Conservation (phyloP, 2,888 invertebrate species). For the Drosophila paracracens region DNA sequence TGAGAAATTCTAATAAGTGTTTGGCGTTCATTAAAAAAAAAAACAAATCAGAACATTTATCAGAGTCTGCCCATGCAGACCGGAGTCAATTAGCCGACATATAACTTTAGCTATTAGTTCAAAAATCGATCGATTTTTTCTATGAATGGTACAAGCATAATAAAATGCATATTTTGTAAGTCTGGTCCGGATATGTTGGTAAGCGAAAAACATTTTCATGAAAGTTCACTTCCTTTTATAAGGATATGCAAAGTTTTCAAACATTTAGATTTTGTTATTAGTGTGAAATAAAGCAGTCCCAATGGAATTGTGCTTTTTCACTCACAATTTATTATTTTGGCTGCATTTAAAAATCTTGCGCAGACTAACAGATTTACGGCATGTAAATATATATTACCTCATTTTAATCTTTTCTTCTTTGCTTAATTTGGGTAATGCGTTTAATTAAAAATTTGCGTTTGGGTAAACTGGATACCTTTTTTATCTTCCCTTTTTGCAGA, state of each 20-base stretch:
- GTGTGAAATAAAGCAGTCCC: not conserved
- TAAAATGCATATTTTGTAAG: not conserved
- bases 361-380: slow-evolving; percentile 2
- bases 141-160: not conserved
- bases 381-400: slow-evolving; percentile 18
- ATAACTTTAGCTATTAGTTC: not conserved
- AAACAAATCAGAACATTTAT: not conserved
- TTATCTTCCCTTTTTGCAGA: not conserved
- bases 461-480: slow-evolving; percentile 56
- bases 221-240: not conserved
- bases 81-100: not conserved
- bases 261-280: not conserved
- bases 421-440: slow-evolving; percentile 67
- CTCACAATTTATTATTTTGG: slow-evolving; percentile 7
- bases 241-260: not conserved
- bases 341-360: slow-evolving; percentile 20
- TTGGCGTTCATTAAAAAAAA: not conserved
- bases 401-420: slow-evolving; percentile 22
- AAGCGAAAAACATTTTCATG: not conserved
- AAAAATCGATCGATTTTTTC: not conserved
- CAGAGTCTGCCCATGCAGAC: not conserved
- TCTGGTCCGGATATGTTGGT: not conserved
- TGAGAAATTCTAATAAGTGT: not conserved
- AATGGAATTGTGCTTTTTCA: not conserved
- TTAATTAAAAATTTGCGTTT: slow-evolving; percentile 67